Base-by-base conservation (phyloP, 2,797 vertebrate genomes). In the Champsocephalus esox region DNA sequence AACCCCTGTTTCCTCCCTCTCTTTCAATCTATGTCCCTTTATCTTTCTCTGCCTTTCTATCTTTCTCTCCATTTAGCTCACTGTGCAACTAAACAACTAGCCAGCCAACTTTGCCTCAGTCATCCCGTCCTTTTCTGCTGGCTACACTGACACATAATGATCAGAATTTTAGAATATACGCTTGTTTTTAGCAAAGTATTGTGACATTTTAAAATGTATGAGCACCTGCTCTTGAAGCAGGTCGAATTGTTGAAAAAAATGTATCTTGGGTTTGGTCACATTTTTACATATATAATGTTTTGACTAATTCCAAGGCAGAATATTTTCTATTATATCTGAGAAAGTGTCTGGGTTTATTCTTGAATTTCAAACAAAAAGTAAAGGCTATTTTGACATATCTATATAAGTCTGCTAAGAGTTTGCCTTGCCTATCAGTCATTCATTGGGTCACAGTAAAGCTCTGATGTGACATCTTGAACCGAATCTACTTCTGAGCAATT, bases 351-450 rank as follows among this genome's bases (percentile, higher is more conserved):
- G 28, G 2, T 38, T 28, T 28, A 28, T 28, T 75, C 79, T 71
- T 49, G 12, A 66, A 73, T 76, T 82, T 73, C 19, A 21, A 67
- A 79, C 52, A 73, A 74, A 88, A 81, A 73, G 84, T 81, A 89
- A 92, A 89, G 46, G 70, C 79, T 92, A 83, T 88, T 92, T 88
- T 89, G 58, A 85, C 79, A 85, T 84, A 84, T 88, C 65, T 84
- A 54, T 64, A 51, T 24, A 68, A 84, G 55, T 83, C 80, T 17
- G 49, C 61, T 38, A 69, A 87, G 85, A 91, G 44, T 82, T 82
- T 82, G 74, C 52, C 65, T 80, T 87, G 79, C 70, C 74, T 86
- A 75, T 88, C 70, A n/a, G 51, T 75, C 75, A 70, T 50, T 75
- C 43, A 71, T 50, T 59, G 46, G 59, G 66, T 86, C 59, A 70